Base-by-base conservation (phyloP, 1,140 invertebrate genomes). In the Neodiprion pinetum region DNA sequence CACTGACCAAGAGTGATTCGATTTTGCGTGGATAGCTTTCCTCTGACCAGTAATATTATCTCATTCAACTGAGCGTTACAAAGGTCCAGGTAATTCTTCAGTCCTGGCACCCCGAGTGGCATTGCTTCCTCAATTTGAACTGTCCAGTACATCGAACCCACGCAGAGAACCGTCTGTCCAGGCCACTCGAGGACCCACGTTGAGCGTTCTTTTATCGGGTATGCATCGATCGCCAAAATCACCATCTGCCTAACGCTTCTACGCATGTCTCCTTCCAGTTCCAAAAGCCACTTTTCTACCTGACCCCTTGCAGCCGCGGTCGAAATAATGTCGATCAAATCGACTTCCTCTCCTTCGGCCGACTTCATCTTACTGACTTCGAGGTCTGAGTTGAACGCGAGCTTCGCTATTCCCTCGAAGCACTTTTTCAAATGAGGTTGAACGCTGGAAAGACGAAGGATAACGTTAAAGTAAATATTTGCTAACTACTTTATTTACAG, bases 341-440 rank as follows among this genome's bases (percentile, higher is more conserved):
- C 81, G 1, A 99, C 95, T 14, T 94, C 88, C 88, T 99, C 97
- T n/a, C 93, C 94, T 86, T 98, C 96, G 74, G 92, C 93, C 1
- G 96, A 98, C 82, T 91, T 93, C 93, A 99, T 97, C 48, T 95
- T 93, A 0, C 95, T 95, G 0, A 98, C 95, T 67, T 98, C 96
- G 73, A 97, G 86, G 7, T 95, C 93, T 67, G 95, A 94, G 14
- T 95, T 96, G 83, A 99, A 99, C 14, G 91, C 92, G 12, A 99
- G 84, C 72, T 91, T 93, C 12, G 95, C 94, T 77, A 99, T 98
- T 12, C 97, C 96, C 86, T 97, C 95, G 87, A 98, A 98, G 84
- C 97, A 98, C 83, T 99, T 99, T 89, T 97, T 98, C 75, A 99
- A 89, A 90, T 98, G 96, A 49, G 96, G 96, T 84, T 98, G 97